Evolutionary conservation across 2,888 invertebrate species (phyloP).

Genomic region (Neuroscelio doddi): DNA sequence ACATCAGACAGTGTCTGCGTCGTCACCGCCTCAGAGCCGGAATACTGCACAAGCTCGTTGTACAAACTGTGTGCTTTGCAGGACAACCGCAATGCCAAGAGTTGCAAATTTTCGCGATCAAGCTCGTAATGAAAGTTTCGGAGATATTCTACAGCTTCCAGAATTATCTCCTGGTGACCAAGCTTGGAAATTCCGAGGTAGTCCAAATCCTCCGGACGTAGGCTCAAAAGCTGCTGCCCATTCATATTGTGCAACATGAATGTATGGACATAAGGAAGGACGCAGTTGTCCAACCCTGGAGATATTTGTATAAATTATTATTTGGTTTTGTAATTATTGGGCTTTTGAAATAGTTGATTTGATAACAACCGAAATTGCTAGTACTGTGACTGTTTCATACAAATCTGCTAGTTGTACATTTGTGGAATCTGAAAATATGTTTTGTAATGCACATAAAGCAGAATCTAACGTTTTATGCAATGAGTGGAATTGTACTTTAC

Average conservation of each 20-base stretch:
- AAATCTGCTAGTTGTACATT: too few species aligned
- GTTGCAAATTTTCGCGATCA: conserved; percentile 93
- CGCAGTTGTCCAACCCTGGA: conserved; percentile 84
- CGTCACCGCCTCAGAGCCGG: conserved; percentile 78
- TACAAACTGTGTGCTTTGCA: conserved; percentile 86
- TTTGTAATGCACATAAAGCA: too few species aligned
- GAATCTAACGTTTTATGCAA: too few species aligned
- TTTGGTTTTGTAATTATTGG: too few species aligned
- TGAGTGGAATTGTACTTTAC: too few species aligned
- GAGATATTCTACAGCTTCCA: conserved; percentile 93
- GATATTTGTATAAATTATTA: neutral
- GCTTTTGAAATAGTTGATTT: too few species aligned
- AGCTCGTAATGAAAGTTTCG: conserved; percentile 93
- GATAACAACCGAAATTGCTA: too few species aligned
- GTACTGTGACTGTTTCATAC: too few species aligned
- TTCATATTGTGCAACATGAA: conserved; percentile 87
- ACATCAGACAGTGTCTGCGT: conserved; percentile 90
- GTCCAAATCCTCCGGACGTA: conserved; percentile 91
- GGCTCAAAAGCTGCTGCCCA: conserved; percentile 86
- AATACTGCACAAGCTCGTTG: conserved; percentile 77
- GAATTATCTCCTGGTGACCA: conserved; percentile 93
- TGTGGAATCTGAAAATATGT: too few species aligned
- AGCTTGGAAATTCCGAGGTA: conserved; percentile 88
- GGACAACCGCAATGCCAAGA: conserved; percentile 87
- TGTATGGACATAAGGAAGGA: conserved; percentile 85